Base-by-base conservation (phyloP, 2,797 vertebrate species). In the Mormyrops boulengeri region DNA sequence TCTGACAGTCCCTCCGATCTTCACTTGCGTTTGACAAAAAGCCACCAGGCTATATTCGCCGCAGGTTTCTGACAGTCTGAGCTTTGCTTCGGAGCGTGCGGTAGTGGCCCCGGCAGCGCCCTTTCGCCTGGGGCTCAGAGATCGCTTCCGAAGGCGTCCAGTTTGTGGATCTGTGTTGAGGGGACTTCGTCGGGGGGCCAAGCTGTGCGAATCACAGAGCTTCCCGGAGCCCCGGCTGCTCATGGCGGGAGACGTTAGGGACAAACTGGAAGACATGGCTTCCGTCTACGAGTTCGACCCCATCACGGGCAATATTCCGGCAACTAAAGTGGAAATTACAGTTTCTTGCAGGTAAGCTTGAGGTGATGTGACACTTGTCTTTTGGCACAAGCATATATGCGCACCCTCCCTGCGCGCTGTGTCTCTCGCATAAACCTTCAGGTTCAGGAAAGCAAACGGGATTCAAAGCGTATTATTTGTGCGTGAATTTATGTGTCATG, bases 261-360 rank as follows among this genome's bases (percentile, higher is more conserved):
- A 98, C 95, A 97, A 96, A 94, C 95, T 96, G 90, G 97, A 97
- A 91, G 97, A 97, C 95, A 97, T 97, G 98, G 96, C 97, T 89
- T 97, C 97, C 91, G 95, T 97, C 93, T 96, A 96, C 91, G 96
- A 96, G 93, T 97, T 97, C 94, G 97, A 98, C 93, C 97, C 97
- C 88, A 95, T 98, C 91, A 95, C 95, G 88, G 97, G 96, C 88
- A 97, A 97, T 95, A 97, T 98, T 91, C 98, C 98, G 30, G 97
- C 97, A 92, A 98, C 98, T 89, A 98, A 98, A 94, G 98, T 99
- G 93, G 98, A 99, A 93, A 96, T 99, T 94, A 98, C 97, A 52
- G 98, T 99, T 90, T 99, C 98, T 62, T 99, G 98, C 97, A 98
- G 98, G 98, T 99, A 95, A 95, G 97, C 60, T 30, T 14, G n/a